phyloP scores from a whole-genome alignment of 2,888 invertebrate species.

The Agonopterix subpropinquella region DNA sequence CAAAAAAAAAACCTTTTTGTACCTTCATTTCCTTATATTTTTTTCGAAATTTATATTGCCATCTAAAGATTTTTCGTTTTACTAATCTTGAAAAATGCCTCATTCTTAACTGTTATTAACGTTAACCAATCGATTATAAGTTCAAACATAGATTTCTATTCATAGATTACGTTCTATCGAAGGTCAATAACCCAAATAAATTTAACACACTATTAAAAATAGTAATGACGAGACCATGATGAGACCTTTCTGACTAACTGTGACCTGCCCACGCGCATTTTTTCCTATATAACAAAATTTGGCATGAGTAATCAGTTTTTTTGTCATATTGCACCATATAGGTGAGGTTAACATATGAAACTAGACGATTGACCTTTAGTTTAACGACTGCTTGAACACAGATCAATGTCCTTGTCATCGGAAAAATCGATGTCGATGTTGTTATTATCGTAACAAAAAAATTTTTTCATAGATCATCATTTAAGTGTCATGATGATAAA shows the following conservation, averaged over 20 bases:
- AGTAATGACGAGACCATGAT: conserved; percentile 28
- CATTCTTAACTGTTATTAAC: too few relatives aligned
- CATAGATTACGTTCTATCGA: conserved; percentile 13
- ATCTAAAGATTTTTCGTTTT: too few relatives aligned
- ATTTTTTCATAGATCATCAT: too few relatives aligned
- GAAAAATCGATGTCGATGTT: too few relatives aligned
- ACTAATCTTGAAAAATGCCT: too few relatives aligned
- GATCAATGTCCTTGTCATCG: background rate
- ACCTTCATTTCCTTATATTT: too few relatives aligned
- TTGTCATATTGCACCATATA: conserved; percentile 14
- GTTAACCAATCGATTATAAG: background rate
- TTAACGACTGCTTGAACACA: conserved; percentile 21
- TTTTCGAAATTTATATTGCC: too few relatives aligned
- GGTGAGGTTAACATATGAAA: conserved; percentile 4
- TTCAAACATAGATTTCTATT: background rate
- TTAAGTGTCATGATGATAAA: too few relatives aligned
- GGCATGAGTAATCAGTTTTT: conserved; percentile 43
- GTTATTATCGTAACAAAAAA: too few relatives aligned
- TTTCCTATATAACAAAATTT: conserved; percentile 29
- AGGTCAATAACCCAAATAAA: conserved; percentile 39
- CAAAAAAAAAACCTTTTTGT: too few relatives aligned
- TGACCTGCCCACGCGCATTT: conserved; percentile 45
- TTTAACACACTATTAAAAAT: conserved; percentile 26
- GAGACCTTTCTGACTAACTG: conserved; percentile 39
- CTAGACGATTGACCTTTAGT: conserved; percentile 22